Evolutionary conservation across 2,797 vertebrate species (phyloP), one percentile per base, ranked within the genome.

Genomic region (Sebastes nivosus): DNA sequence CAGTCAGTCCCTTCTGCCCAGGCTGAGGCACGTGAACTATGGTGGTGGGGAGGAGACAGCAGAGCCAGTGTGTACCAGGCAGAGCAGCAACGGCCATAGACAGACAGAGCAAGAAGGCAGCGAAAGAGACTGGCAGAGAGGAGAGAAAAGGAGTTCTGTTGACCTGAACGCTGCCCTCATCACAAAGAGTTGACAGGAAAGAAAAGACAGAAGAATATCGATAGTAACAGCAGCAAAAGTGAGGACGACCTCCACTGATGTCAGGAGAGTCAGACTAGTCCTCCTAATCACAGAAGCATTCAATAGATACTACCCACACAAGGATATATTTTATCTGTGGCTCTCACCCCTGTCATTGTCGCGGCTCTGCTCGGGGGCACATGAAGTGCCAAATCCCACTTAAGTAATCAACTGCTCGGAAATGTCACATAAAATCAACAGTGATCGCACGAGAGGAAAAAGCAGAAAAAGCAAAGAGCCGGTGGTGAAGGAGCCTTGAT

Each of bases 371-470:
- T 81, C 42, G n/a, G 70, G 58, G 32, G 42, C 14, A 18, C 36
- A 78, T 46, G 22, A 83, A 91, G 85, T 79, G 83, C 72, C 77
- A 87, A 86, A 77, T 73, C 67, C 86, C 80, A 86, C 91, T 93
- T 89, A 32, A 90, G 83, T 79, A 90, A 93, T 93, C 91, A 93
- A 79, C 72, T 8, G 72, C 64, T 79, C 32, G 18, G 59, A 88
- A 84, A 89, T 85, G 68, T 80, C 55, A 73, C 78, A 75, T 59
- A 55, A 87, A 92, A 90, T 85, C 83, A 84, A 57, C 7, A 1
- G 32, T 57, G 72, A 72, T 69, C 50, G n/a, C 24, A 55, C n/a
- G 52, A 64, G 69, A 79, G 54, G 34, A 50, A 65, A 34, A 58
- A 34, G 9, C 8, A 16, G 32, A 84, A 52, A 52, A 72, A 80